Evolutionary conservation across 2,797 vertebrate genomes (phyloP), one percentile per base, ranked within the genome.

Genomic region (Tolypeutes matacus): DNA sequence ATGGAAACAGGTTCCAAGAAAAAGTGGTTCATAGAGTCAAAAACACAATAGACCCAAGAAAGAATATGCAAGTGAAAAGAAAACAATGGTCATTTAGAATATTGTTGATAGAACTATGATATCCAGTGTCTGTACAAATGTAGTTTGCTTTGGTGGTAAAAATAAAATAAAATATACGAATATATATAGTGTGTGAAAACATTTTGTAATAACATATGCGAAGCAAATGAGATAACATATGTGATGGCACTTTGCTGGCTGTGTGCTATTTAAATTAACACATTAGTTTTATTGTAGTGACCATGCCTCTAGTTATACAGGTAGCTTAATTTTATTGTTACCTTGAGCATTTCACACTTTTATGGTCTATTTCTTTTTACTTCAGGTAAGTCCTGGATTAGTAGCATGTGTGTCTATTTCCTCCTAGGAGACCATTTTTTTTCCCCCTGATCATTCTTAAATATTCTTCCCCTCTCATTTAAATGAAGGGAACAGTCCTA

Each of bases 351-450:
- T 80, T 96, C 72, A 93, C 36, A 84, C 15, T 73, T 95, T 58
- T 60, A 83, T 81, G 91, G 64, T 64, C n/a, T 53, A 81, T 95
- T 97, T 92, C 53, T 86, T 86, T 95, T 95, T 72, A 92, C 67
- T 84, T 88, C 51, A 62, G 5, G 84, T 93, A 51, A 27, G 67
- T 34, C 21, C 34, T 94, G 51, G 39, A 73, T 92, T 89, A 91
- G 80, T 72, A 86, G 21, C 46, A 65, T 86, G 2, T 72, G 83
- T 75, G 4, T 75, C 70, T 90, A 34, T 84, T 95, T 96, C 14
- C 29, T 94, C 23, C 27, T 17, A 60, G 23, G 31, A 91, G 86
- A 85, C 18, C 12, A 69, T 7, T 72, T 13, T 27, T 67, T 51
- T 29, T 27, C 20, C 6, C 29, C 12, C 84, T 67, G 23, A 42